Evolutionary conservation across 1,140 invertebrate species (phyloP).

Genomic region (Philotrypesis tridentata): DNA sequence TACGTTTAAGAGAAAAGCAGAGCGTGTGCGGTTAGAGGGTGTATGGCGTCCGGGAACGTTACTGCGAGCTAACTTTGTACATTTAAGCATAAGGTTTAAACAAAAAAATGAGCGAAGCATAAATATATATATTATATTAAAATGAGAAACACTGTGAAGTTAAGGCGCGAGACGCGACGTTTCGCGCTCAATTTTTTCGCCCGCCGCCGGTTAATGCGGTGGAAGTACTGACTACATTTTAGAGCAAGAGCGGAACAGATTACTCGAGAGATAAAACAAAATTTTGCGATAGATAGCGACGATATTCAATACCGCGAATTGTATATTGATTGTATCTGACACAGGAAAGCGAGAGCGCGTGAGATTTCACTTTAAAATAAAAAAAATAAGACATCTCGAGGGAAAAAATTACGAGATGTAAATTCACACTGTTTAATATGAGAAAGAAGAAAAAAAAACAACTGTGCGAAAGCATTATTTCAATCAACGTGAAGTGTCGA

Average conservation of each 20-base stretch:
- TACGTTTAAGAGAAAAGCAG: background rate
- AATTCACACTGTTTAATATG: background rate
- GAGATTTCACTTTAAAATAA: background rate
- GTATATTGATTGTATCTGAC: background rate
- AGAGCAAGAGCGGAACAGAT: conserved; percentile 54
- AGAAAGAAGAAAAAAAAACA: background rate
- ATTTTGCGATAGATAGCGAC: background rate
- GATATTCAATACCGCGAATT: background rate
- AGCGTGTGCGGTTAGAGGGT: background rate
- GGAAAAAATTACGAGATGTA: background rate
- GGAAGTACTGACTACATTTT: conserved; percentile 70
- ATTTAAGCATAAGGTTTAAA: conserved; percentile 37
- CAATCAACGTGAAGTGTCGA: background rate
- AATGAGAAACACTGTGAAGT: conserved; percentile 52
- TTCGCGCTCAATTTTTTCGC: conserved; percentile 53
- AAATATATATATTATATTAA: conserved; percentile 1
- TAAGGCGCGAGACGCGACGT: conserved; percentile 33
- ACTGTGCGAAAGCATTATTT: background rate
- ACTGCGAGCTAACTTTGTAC: conserved; percentile 38
- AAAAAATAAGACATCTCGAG: background rate
- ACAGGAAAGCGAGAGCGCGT: background rate
- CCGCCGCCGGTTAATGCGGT: conserved; percentile 52
- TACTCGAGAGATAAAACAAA: conserved; percentile 24
- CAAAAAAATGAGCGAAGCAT: background rate
- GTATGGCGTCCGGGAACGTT: background rate